Evolutionary conservation across 2,797 vertebrate species (phyloP), one percentile per base, ranked within the genome.

Genomic region (Chanos chanos): DNA sequence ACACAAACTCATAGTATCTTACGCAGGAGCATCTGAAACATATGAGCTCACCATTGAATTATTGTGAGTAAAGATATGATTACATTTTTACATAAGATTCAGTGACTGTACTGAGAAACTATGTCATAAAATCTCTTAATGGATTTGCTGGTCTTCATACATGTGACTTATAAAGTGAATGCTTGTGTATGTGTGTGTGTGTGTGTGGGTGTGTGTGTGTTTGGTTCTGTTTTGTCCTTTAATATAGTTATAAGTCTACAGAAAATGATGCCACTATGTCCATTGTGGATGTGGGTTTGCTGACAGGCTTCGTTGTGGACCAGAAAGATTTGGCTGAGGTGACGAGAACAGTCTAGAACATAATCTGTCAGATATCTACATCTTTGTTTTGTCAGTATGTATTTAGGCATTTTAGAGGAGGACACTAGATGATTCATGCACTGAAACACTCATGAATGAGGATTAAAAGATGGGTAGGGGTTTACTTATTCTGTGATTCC

Each of bases 221-320:
- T n/a, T n/a, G n/a, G n/a, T n/a, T n/a, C n/a, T n/a, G n/a, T 21
- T 9, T 18, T 33, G 47, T 63, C 9, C 6, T 7, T 59, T 9
- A 64, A 7, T 43, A 0, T 62, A 93, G 91, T 31, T 85, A 77
- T 70, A 79, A 75, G 55, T 15, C 77, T 59, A 71, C 10, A 0
- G 0, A 61, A 0, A 65, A 24, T 0, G 88, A 91, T 67, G 86
- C 91, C 25, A 76, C 82, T 7, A 91, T 94, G 92, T 82, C 91
- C 5, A 81, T 96, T 66, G 71, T 95, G 5, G 92, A 94, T 0
- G 70, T 96, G 33, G 87, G 92, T 54, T 81, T 95, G 78, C 84
- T 93, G 44, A 94, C 92, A 0, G 94, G 94, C 13, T 95, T 89
- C 50, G 55, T 54, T 0, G 80, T 77, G 0, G 83, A 94, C 40